These are phyloP conservation scores for Gymnocephalus cernua DNA, from an alignment of 2,113 vertebrate species.

Conservation along the genomic window DNA sequence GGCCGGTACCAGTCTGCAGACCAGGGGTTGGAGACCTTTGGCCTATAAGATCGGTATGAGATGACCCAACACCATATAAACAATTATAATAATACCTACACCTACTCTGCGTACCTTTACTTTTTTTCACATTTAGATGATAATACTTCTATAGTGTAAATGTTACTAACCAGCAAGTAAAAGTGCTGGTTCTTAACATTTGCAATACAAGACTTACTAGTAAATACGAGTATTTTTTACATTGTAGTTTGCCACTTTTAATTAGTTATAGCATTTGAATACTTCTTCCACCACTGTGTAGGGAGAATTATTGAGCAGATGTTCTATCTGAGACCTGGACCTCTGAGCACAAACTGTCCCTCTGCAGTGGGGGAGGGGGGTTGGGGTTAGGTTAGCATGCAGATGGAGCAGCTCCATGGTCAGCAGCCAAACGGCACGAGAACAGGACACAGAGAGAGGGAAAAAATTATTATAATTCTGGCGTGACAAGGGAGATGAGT, in stretches of 20 bases:
- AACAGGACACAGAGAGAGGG: constrained; percentile 43
- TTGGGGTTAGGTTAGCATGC: constrained; percentile 38
- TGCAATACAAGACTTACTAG: background rate
- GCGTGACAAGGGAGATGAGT: constrained; percentile 77
- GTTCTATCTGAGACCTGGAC: constrained; percentile 5
- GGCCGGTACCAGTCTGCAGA: background rate
- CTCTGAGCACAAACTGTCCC: constrained; percentile 3
- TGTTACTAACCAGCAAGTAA: background rate
- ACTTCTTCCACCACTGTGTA: background rate
- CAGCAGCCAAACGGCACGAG: constrained; percentile 62
- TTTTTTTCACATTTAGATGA: background rate
- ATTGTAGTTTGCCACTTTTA: background rate
- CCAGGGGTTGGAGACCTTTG: background rate
- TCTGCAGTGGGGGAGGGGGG: background rate
- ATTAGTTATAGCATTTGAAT: background rate
- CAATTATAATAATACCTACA: no score
- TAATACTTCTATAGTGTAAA: background rate
- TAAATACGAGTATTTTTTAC: background rate
- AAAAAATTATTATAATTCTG: constrained; percentile 75
- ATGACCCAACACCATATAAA: no score
- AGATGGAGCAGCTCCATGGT: constrained; percentile 62
- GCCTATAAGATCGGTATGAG: background rate
- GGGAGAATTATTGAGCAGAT: background rate
- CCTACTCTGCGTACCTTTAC: background rate
- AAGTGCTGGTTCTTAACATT: background rate